Base-by-base conservation (phyloP, 2,113 vertebrate species). In the Bombycilla garrulus region DNA sequence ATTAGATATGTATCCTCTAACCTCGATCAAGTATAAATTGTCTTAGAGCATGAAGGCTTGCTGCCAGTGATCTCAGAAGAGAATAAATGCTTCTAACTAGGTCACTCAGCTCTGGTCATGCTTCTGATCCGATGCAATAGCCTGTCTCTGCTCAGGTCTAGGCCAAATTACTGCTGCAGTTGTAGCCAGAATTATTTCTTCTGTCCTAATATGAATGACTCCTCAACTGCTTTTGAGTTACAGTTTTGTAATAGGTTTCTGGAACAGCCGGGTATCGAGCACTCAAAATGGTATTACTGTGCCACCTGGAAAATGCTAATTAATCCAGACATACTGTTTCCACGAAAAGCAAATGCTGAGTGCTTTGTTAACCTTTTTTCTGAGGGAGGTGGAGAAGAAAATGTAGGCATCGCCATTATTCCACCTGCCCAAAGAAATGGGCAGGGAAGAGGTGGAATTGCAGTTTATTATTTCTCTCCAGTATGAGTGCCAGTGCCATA, bases 261-360 rank as follows among this genome's bases (percentile, higher is more conserved):
- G 83, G 54, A 92, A 72, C 70, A 89, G 82, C n/a, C 42, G 72
- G 56, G 36, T 72, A 35, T n/a, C 81, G 65, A 71, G 47, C 89
- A 64, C 60, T 84, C 86, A 64, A 62, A 74, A 40, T 67, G 22
- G 29, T 92, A 45, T 81, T 93, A 64, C 51, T 84, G 65, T 89
- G 81, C 88, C 85, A 61, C 94, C 84, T 69, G 91, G 83, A 69
- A 95, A 93, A 91, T 92, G 65, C 77, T 94, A 86, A 96, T 95
- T 92, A 92, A 87, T 92, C 77, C 61, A 71, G 66, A 69, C 35
- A 53, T 74, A 67, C 51, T 10, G 12, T 95, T 93, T 85, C 86
- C 70, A 61, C 4, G 2, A 81, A 89, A 81, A 79, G 45, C 48
- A 69, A 92, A 76, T 79, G 57, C 65, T 53, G 91, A 92, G 28